A percentile compares a stretch with the other conserved stretches of the same genome.
Evolutionary conservation across 2,797 vertebrate genomes (phyloP).

Genomic region (Clarias laeviceps): DNA sequence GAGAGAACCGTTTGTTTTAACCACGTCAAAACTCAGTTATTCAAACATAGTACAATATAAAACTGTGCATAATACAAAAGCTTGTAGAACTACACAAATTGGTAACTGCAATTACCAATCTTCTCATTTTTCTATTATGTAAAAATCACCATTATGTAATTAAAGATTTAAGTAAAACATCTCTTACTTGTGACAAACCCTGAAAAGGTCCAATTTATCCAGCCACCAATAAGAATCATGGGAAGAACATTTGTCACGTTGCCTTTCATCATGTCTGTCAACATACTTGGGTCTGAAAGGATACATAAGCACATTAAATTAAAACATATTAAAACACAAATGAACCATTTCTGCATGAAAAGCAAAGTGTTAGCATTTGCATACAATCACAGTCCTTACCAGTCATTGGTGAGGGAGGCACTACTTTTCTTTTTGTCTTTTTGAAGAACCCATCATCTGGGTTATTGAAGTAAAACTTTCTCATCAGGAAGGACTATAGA

Average conservation of each 20-base stretch:
- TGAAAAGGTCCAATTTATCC: slow-evolving; percentile 99
- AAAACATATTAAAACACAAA: not conserved
- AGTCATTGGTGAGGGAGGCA: slow-evolving; percentile 98
- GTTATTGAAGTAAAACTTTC: slow-evolving; percentile 99
- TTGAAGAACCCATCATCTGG: slow-evolving; percentile 99
- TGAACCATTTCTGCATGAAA: not conserved
- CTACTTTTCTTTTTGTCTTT: slow-evolving; percentile 98
- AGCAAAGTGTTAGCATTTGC: not conserved
- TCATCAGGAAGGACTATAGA: slow-evolving; percentile 91
- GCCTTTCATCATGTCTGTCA: slow-evolving; percentile 99
- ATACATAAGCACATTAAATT: slow-evolving; percentile 28
- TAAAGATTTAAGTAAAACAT: not conserved
- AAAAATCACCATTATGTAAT: not conserved
- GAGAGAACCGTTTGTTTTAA: slow-evolving; percentile 14
- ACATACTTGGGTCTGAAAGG: slow-evolving; percentile 92
- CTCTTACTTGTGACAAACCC: slow-evolving; percentile 97
- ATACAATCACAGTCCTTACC: slow-evolving; percentile 71
- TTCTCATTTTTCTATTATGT: not conserved
- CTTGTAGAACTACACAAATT: not conserved
- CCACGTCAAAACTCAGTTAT: not conserved
- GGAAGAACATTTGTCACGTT: slow-evolving; percentile 98
- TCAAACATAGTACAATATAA: not conserved
- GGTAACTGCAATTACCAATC: not conserved
- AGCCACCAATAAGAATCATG: slow-evolving; percentile 98
- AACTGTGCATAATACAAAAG: not conserved